A percentile compares a stretch with the other conserved stretches of the same genome.
Evolutionary conservation across 2,888 invertebrate species (phyloP).

Genomic region (Troides aeacus): DNA sequence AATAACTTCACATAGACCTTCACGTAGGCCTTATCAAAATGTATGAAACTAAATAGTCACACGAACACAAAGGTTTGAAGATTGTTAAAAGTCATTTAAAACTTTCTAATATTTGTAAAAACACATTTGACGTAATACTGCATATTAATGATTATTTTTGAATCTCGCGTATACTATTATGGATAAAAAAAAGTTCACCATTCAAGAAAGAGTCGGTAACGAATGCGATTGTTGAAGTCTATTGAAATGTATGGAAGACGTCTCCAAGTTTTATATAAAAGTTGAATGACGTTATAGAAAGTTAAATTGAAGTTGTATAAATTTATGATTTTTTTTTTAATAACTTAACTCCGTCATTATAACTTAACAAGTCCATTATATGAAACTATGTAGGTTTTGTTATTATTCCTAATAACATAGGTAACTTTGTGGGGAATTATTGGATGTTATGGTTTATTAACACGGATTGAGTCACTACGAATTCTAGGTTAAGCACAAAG

Average conservation of each 20-base stretch:
- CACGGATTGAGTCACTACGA: conserved; percentile 20
- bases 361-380: conserved; percentile 33
- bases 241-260: conserved; percentile 37
- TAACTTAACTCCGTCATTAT: conserved; percentile 34
- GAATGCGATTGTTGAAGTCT: conserved; percentile 46
- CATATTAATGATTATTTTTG: too few relatives aligned
- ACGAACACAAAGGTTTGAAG: too few relatives aligned
- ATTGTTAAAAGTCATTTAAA: too few relatives aligned
- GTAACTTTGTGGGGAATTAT: conserved; percentile 13
- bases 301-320: conserved; percentile 49
- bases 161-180: background rate
- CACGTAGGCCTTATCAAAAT: too few relatives aligned
- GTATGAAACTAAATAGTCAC: too few relatives aligned
- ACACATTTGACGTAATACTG: too few relatives aligned
- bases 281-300: conserved; percentile 45
- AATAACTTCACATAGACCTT: too few relatives aligned
- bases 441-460: background rate
- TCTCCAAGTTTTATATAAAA: conserved; percentile 2
- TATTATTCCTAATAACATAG: conserved; percentile 22
- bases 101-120: too few relatives aligned
- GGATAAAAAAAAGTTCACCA: conserved; percentile 4
- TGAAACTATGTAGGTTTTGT: conserved; percentile 23
- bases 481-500: conserved; percentile 23
- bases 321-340: conserved; percentile 31
- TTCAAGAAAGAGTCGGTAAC: conserved; percentile 39